Evolutionary conservation across 2,113 vertebrate species (phyloP).

Genomic region (Cyphomyrus discorhynchus): DNA sequence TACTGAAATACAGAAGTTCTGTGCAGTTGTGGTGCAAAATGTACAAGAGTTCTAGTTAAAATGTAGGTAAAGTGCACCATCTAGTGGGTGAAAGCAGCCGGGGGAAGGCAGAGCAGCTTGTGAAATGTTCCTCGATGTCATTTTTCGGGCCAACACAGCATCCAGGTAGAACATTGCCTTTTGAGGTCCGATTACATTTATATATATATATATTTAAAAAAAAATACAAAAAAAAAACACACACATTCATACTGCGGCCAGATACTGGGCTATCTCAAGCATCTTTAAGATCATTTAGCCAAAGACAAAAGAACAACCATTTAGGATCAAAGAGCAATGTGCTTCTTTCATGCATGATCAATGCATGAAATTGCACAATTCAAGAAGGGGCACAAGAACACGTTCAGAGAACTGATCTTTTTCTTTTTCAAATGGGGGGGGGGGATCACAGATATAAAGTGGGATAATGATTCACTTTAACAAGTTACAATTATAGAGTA

Average conservation of each 20-base stretch:
- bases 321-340: background rate
- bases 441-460: background rate
- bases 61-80: background rate
- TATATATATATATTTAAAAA: background rate
- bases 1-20: background rate
- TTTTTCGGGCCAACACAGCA: background rate
- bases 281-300: background rate
- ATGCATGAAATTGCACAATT: background rate
- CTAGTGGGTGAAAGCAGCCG: background rate
- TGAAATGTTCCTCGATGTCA: background rate
- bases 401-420: background rate
- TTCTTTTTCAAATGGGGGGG: background rate
- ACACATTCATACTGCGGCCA: background rate
- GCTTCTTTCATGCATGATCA: background rate
- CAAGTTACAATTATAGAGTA: constrained; percentile 10
- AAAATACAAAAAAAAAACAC: background rate
- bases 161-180: background rate
- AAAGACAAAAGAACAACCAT: background rate
- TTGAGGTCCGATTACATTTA: background rate
- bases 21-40: background rate
- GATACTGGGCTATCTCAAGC: background rate
- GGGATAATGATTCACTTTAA: background rate
- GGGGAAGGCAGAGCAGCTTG: background rate
- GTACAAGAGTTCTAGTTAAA: background rate
- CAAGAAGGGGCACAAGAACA: constrained; percentile 1